phyloP scores from a whole-genome alignment of 2,113 vertebrate genomes.

The Laticauda colubrina region DNA sequence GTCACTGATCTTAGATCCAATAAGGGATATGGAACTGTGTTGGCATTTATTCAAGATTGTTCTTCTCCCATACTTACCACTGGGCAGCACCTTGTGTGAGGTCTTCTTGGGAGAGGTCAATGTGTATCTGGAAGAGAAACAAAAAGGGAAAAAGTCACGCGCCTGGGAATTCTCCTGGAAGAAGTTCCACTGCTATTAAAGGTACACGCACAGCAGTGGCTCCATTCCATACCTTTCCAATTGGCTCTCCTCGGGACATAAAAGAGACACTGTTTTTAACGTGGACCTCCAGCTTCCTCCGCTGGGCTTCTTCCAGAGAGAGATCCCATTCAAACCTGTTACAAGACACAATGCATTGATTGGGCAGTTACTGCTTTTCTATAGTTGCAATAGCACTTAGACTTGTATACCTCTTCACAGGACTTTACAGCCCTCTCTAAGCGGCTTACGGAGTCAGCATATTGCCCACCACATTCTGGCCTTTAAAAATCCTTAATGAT shows the following conservation, averaged over 20 bases:
- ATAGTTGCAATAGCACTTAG: too few species aligned
- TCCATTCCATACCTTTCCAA: constrained; percentile 78
- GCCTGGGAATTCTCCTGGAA: neutral
- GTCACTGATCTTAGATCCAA: neutral
- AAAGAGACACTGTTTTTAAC: constrained; percentile 89
- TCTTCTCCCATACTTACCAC: constrained; percentile 73
- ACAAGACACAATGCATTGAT: neutral
- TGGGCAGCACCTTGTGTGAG: constrained; percentile 76
- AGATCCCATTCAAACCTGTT: constrained; percentile 88
- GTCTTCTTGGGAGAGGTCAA: constrained; percentile 82
- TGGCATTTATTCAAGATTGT: neutral
- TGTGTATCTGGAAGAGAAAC: constrained; percentile 70
- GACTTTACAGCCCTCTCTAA: too few species aligned
- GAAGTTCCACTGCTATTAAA: neutral
- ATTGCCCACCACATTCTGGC: too few species aligned
- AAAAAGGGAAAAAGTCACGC: neutral
- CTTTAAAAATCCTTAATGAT: neutral
- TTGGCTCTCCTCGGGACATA: constrained; percentile 85
- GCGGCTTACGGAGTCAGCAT: too few species aligned
- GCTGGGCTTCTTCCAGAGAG: constrained; percentile 76
- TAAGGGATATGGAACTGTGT: too few species aligned
- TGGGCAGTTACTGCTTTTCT: neutral
- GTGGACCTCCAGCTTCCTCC: constrained; percentile 79
- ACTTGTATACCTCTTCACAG: too few species aligned
- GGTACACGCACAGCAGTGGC: too few species aligned